Percentiles rank a stretch among this genome's conserved stretches.
Conservation (phyloP, 2,888 invertebrate species). For the Leistus spinibarbis region DNA sequence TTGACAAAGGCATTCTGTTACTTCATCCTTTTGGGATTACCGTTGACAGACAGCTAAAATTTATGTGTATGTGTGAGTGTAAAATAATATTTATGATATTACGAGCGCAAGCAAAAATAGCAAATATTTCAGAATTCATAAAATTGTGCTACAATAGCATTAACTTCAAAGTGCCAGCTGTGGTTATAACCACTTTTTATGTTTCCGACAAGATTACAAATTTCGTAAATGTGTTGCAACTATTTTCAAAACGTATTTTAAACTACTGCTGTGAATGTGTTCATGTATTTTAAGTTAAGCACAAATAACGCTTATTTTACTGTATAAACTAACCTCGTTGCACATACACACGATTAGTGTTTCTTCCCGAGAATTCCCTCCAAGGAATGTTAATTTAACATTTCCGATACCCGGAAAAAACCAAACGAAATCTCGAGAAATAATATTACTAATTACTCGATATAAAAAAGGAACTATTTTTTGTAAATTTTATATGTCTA, state of each 20-base stretch:
- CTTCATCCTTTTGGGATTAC: not conserved
- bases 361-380: too few relatives aligned
- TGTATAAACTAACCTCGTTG: too few relatives aligned
- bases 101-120: not conserved
- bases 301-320: too few relatives aligned
- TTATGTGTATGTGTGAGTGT: not conserved
- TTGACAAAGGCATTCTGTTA: not conserved
- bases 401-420: too few relatives aligned
- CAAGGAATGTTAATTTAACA: too few relatives aligned
- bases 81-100: not conserved
- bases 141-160: not conserved
- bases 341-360: too few relatives aligned
- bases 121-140: not conserved
- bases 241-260: not conserved
- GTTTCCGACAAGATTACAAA: not conserved
- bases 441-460: too few relatives aligned
- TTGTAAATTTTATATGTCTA: too few relatives aligned
- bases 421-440: too few relatives aligned
- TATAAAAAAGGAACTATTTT: too few relatives aligned
- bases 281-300: not conserved
- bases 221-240: not conserved
- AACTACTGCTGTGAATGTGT: too few relatives aligned
- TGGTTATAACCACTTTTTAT: not conserved
- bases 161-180: not conserved
- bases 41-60: not conserved